Conservation (phyloP, 2,797 vertebrate species). For the Myotis myotis region DNA sequence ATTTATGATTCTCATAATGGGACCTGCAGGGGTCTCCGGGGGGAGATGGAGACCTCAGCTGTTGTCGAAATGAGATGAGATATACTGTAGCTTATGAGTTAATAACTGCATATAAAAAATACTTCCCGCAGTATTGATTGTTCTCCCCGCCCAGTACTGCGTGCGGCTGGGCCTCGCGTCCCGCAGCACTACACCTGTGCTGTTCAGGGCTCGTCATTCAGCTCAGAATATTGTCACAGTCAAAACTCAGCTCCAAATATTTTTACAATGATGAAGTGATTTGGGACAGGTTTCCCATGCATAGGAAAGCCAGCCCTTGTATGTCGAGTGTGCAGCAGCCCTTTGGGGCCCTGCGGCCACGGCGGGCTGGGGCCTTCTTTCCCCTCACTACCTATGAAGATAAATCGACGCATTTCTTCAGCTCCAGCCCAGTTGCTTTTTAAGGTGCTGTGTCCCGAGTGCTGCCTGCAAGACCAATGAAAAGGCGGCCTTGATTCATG, state of each 20-base stretch:
- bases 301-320: conserved; percentile 34
- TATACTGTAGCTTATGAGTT: conserved; percentile 99
- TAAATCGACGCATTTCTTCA: conserved; percentile 84
- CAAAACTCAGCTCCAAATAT: not conserved
- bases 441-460: conserved; percentile 79
- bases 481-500: conserved; percentile 86
- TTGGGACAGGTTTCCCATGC: conserved; percentile 61
- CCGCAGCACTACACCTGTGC: conserved; percentile 73
- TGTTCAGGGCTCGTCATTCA: conserved; percentile 68
- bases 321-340: conserved; percentile 73
- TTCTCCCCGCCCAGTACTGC: conserved; percentile 80
- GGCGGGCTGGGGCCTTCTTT: not conserved
- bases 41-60: conserved; percentile 91
- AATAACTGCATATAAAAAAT: conserved; percentile 99
- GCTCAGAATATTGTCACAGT: not conserved
- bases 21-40: conserved; percentile 87
- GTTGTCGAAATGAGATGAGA: conserved; percentile 96
- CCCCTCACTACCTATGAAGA: conserved; percentile 83
- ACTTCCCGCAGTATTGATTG: conserved; percentile 94
- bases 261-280: conserved; percentile 52
- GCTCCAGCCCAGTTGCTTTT: conserved; percentile 83
- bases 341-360: conserved; percentile 70
- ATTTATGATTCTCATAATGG: conserved; percentile 97
- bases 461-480: conserved; percentile 82
- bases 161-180: not conserved